These are phyloP conservation scores for fruit fly (Drosophila melanogaster) DNA, from an alignment of 1,140 invertebrate genomes.

Conservation along the genomic window Release_6_plus_ISO1_MT NT_033779.5:3105001-3105500, in stretches of 20 bases:
- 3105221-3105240: conserved; percentile 53
- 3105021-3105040: conserved; percentile 46
- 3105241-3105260: conserved; percentile 16
- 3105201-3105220: conserved; percentile 67
- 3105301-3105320: conserved; percentile 32
- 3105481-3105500: not conserved
- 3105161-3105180: conserved; percentile 37
- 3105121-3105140: conserved; percentile 56
- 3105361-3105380: not conserved
- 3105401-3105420: too few relatives aligned
- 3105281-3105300: conserved; percentile 50
- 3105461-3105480: not conserved
- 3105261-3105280: conserved; percentile 47
- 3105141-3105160: conserved; percentile 54
- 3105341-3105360: conserved; percentile 18
- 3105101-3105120: conserved; percentile 45
- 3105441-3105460: not conserved
- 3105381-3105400: not conserved
- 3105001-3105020: conserved; percentile 56
- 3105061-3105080: conserved; percentile 73
- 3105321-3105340: conserved; percentile 54
- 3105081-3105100: conserved; percentile 69
- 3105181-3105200: conserved; percentile 48
- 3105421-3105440: conserved; percentile 3
- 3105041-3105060: conserved; percentile 48